Base-by-base conservation (phyloP, 1,140 invertebrate species). In the Ptiloglossa arizonensis region DNA sequence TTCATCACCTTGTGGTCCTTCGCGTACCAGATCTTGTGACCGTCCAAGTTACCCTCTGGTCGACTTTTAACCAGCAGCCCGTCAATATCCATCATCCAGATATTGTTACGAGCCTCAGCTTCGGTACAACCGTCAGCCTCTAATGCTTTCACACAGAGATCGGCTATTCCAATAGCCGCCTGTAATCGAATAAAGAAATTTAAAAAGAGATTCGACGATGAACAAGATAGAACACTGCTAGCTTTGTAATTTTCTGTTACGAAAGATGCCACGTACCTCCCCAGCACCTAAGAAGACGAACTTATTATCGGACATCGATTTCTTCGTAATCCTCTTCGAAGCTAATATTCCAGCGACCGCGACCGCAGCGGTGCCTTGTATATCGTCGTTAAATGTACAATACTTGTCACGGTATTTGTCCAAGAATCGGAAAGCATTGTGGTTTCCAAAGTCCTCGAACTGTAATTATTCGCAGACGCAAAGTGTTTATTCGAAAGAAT, bases 341-440 rank as follows among this genome's bases (percentile, higher is more conserved):
- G 97, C 97, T 48, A 98, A 91, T 8, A 99, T 92, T 6, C 98
- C 98, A 35, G 97, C 97, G 0, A 98, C 97, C 17, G 97, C 97
- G 0, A 99, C 98, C 38, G 96, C 95, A 0, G 98, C 98, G 0
- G 98, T 99, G 29, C 98, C 98, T 93, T 99, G 98, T 89, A 99
- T 99, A 88, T 99, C 98, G 89, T 99, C 98, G 88, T 99, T 99
- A 88, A 99, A 99, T 8, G 97, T 98, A 88, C 98, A 98, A 87
- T 98, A 99, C 56, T 94, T 93, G 75, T 96, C 93, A 68, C 96
- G 93, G 90, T 98, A 99, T 90, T 97, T 98, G 76, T 97, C 95
- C 67, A 99, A 90, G 82, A 99, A 95, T 67, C 97, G 94, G 93
- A 98, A 98, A 56, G 98, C 98, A 93, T 99, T 99, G 81, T 95